Conservation (phyloP, 2,113 vertebrate genomes). For the Plectropomus leopardus region DNA sequence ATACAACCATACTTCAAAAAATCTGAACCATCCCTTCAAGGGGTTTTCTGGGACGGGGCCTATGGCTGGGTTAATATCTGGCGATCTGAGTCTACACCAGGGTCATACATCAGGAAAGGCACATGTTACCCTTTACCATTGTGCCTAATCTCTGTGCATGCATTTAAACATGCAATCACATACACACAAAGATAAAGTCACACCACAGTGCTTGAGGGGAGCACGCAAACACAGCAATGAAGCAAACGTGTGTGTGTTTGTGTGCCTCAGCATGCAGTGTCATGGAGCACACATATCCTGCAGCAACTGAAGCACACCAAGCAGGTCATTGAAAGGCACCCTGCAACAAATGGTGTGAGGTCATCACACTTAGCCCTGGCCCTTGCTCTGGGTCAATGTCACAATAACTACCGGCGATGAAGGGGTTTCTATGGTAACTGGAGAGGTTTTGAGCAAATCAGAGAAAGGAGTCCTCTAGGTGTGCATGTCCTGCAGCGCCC, state of each 20-base stretch:
- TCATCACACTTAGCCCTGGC: slow-evolving; percentile 62
- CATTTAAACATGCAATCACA: slow-evolving; percentile 10
- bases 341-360: slow-evolving; percentile 66
- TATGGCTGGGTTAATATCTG: slow-evolving; percentile 24
- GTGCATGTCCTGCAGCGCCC: slow-evolving; percentile 54
- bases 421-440: slow-evolving; percentile 69
- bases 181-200: slow-evolving; percentile 1
- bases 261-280: slow-evolving; percentile 16
- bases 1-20: too few species aligned
- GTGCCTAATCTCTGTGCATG: slow-evolving; percentile 21
- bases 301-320: slow-evolving; percentile 37
- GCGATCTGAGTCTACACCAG: slow-evolving; percentile 26
- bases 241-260: not conserved
- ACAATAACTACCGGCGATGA: slow-evolving; percentile 72
- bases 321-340: slow-evolving; percentile 45
- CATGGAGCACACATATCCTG: slow-evolving; percentile 41
- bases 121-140: slow-evolving; percentile 44
- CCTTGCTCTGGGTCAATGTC: slow-evolving; percentile 77
- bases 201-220: slow-evolving; percentile 1
- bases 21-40: too few species aligned
- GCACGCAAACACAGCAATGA: slow-evolving; percentile 3
- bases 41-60: slow-evolving; percentile 47
- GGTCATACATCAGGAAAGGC: slow-evolving; percentile 51
- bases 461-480: slow-evolving; percentile 51
- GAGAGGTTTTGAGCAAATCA: slow-evolving; percentile 43